These are phyloP conservation scores for Masticophis lateralis DNA, from an alignment of 2,797 vertebrate genomes.

Conservation along the genomic window DNA sequence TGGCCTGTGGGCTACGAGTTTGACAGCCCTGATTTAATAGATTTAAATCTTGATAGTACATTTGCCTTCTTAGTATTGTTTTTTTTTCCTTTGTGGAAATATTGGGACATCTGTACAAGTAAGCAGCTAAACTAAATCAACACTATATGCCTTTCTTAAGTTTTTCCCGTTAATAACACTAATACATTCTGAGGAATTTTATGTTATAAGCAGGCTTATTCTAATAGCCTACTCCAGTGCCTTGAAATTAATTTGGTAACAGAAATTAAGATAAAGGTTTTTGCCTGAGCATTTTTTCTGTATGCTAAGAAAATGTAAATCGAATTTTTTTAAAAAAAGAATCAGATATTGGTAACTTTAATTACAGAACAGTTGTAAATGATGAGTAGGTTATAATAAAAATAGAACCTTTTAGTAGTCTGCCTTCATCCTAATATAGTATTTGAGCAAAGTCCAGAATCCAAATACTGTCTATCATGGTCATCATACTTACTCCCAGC, in stretches of 20 bases:
- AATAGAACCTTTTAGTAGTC: background rate
- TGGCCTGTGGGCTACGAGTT: too few species aligned
- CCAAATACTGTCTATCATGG: background rate
- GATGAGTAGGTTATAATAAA: background rate
- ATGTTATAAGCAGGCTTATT: background rate
- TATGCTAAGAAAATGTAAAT: background rate
- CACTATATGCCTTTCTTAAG: background rate
- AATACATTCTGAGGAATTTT: background rate
- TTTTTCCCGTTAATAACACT: background rate
- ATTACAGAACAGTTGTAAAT: background rate
- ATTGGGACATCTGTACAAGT: background rate
- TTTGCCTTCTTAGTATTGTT: background rate
- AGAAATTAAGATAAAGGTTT: background rate
- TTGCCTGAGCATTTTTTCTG: background rate
- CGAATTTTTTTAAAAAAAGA: background rate
- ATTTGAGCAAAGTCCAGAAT: background rate
- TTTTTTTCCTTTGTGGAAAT: background rate
- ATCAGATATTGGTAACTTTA: background rate
- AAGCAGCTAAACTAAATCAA: background rate
- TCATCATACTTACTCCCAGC: background rate
- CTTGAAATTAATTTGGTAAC: background rate
- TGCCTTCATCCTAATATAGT: background rate
- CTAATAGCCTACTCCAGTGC: background rate
- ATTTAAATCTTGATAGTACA: background rate
- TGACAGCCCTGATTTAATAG: background rate